These are phyloP conservation scores for Anarhynchus alexandrinus DNA, from an alignment of 2,113 vertebrate species.

Conservation along the genomic window DNA sequence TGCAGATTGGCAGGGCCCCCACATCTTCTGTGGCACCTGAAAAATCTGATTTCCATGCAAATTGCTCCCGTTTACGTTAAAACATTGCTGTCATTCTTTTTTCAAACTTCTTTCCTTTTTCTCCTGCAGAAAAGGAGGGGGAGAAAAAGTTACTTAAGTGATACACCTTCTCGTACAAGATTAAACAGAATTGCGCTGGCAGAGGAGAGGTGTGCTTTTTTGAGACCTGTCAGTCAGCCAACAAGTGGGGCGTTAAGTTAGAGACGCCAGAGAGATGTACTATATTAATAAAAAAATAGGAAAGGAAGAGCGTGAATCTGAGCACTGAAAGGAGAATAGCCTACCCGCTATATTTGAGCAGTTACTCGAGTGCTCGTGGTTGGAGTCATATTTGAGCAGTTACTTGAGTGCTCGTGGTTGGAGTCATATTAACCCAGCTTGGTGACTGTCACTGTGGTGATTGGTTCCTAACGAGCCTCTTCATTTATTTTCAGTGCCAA, in stretches of 20 bases:
- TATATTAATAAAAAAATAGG: neutral
- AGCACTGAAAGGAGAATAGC: neutral
- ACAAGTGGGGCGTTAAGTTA: neutral
- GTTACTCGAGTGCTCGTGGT: fast-evolving
- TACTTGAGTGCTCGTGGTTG: fast-evolving
- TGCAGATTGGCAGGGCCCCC: slow-evolving; percentile 50
- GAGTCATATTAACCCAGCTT: neutral
- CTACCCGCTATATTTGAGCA: neutral
- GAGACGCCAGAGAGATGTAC: neutral
- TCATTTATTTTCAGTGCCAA: neutral
- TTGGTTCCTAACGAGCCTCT: neutral
- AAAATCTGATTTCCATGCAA: slow-evolving; percentile 71
- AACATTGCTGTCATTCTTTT: slow-evolving; percentile 32
- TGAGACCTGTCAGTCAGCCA: slow-evolving; percentile 48
- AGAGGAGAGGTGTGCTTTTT: neutral
- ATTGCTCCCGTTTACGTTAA: slow-evolving; percentile 46
- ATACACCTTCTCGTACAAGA: neutral
- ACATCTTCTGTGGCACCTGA: slow-evolving; percentile 62
- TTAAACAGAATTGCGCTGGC: neutral
- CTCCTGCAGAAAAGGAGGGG: neutral
- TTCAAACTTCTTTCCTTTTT: neutral
- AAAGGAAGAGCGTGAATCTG: neutral
- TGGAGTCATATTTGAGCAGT: neutral
- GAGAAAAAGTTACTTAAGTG: slow-evolving; percentile 6
- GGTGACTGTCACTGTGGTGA: neutral